These are phyloP conservation scores for Drosophila yooni DNA, from an alignment of 2,888 invertebrate species.

Conservation along the genomic window DNA sequence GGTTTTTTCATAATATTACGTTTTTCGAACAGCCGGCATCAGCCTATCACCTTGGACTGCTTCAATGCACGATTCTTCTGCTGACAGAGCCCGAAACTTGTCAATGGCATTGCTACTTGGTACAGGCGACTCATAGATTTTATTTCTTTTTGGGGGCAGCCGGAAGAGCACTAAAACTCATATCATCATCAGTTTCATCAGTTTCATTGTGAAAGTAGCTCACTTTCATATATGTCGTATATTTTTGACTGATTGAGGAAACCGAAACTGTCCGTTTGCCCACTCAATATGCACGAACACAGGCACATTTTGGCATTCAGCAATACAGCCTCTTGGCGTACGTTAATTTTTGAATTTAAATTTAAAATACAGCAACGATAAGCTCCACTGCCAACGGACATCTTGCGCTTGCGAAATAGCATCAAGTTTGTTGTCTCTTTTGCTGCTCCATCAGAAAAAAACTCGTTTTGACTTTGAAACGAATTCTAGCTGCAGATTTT, in stretches of 20 bases:
- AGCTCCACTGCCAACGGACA: conserved; percentile 48
- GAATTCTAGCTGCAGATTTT: conserved; percentile 52
- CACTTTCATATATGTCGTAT: conserved; percentile 8
- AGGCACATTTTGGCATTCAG: not conserved
- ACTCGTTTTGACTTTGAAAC: conserved; percentile 48
- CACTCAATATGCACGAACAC: conserved; percentile 1
- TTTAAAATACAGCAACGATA: conserved; percentile 56
- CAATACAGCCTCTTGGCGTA: conserved; percentile 2
- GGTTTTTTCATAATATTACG: conserved; percentile 39
- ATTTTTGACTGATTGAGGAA: conserved; percentile 20
- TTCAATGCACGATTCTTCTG: conserved; percentile 35
- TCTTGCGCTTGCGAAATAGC: conserved; percentile 51
- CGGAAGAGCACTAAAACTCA: conserved; percentile 37
- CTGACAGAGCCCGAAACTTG: conserved; percentile 45
- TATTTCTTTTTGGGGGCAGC: conserved; percentile 26
- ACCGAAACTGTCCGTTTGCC: conserved; percentile 28
- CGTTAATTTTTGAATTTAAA: conserved; percentile 70
- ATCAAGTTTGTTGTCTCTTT: conserved; percentile 30
- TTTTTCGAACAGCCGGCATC: conserved; percentile 55
- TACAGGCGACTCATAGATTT: conserved; percentile 47
- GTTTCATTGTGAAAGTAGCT: conserved; percentile 12
- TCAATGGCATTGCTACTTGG: conserved; percentile 63
- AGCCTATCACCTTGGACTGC: conserved; percentile 56
- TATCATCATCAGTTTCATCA: conserved; percentile 12
- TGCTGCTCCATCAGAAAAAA: conserved; percentile 42